Evolutionary conservation across 2,797 vertebrate species (phyloP).

Genomic region (Okamejei kenojei): DNA sequence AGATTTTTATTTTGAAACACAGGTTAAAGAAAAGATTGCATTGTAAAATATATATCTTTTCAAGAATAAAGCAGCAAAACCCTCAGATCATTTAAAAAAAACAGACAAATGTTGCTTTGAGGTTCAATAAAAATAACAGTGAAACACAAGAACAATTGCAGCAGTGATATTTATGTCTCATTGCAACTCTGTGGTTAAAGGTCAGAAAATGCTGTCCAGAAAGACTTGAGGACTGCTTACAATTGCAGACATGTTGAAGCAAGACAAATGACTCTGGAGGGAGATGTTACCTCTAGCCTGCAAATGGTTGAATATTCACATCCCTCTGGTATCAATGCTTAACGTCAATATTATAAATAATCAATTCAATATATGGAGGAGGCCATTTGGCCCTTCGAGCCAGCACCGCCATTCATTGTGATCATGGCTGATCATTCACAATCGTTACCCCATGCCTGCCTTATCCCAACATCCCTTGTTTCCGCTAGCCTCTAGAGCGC

Average conservation of each 20-base stretch:
- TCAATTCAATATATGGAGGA: background rate
- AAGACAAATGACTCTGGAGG: background rate
- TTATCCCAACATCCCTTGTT: too few relatives aligned
- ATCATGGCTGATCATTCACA: too few relatives aligned
- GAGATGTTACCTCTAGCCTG: background rate
- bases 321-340: background rate
- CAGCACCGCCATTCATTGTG: too few relatives aligned
- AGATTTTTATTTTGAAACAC: background rate
- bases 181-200: too few relatives aligned
- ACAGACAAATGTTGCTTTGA: background rate
- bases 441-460: too few relatives aligned
- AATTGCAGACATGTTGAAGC: background rate
- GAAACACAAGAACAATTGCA: background rate
- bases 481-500: too few relatives aligned
- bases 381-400: background rate
- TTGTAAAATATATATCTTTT: background rate
- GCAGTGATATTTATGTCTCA: too few relatives aligned
- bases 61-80: background rate
- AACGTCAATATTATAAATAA: background rate
- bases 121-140: background rate
- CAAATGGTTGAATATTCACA: background rate
- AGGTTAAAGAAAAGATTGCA: background rate
- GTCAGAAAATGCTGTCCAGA: too few relatives aligned
- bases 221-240: too few relatives aligned
- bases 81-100: too few relatives aligned